Evolutionary conservation across 2,113 vertebrate genomes (phyloP).

Genomic region (Irena cyanogastra): DNA sequence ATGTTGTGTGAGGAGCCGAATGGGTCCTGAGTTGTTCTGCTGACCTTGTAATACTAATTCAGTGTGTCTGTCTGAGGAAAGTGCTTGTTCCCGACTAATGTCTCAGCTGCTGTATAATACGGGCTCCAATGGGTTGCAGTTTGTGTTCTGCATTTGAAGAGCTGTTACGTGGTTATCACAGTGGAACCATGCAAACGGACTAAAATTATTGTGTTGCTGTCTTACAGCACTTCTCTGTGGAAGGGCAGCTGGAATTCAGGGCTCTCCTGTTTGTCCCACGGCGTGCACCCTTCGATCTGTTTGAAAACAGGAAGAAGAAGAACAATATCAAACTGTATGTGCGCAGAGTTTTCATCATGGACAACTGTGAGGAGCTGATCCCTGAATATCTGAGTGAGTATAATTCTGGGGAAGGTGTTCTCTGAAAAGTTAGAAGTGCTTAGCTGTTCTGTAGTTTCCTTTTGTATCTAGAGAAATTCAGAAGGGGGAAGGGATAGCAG

Average conservation of each 20-base stretch:
- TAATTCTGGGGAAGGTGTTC: rapidly evolving
- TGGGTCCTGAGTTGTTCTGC: rapidly evolving
- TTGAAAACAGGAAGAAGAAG: slow-evolving; percentile 94
- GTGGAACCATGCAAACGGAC: rapidly evolving
- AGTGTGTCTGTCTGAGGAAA: rapidly evolving
- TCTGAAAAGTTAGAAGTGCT: rapidly evolving
- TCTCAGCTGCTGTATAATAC: rapidly evolving
- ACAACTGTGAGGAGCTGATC: slow-evolving; percentile 95
- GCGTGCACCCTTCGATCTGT: slow-evolving; percentile 90
- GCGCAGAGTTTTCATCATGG: slow-evolving; percentile 97
- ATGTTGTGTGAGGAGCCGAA: rapidly evolving
- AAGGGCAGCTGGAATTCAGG: slow-evolving; percentile 92
- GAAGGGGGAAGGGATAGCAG: rapidly evolving
- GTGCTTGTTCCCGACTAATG: rapidly evolving
- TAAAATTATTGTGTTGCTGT: rapidly evolving
- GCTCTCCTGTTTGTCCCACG: slow-evolving; percentile 91
- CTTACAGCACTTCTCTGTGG: slow-evolving; percentile 93
- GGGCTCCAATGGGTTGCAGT: rapidly evolving
- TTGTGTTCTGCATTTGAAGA: rapidly evolving
- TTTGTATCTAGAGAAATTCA: rapidly evolving
- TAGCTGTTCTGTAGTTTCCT: rapidly evolving
- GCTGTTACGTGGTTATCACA: rapidly evolving
- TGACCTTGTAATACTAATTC: rapidly evolving
- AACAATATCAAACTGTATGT: slow-evolving; percentile 97
- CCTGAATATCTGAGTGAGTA: slow-evolving; percentile 95